Percentiles rank a stretch among this genome's conserved stretches.
Conservation (phyloP, 2,797 vertebrate species). For the Anabas testudineus region DNA sequence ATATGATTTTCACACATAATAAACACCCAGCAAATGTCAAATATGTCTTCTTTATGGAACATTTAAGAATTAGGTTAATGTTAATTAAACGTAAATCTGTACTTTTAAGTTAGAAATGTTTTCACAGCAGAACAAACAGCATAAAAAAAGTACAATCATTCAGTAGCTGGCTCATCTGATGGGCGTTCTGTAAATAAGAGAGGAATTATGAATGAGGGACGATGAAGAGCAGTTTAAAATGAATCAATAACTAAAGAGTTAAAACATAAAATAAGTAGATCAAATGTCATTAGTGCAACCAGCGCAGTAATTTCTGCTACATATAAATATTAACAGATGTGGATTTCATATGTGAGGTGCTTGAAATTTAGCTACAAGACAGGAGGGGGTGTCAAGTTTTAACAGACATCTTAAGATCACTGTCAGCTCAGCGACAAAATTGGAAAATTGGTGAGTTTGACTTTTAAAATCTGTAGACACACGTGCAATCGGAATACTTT, state of each 20-base stretch:
- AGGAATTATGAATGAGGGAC: constrained; percentile 48
- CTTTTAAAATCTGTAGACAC: constrained; percentile 9
- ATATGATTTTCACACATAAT: constrained; percentile 61
- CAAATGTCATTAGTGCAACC: constrained; percentile 18
- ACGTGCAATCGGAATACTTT: not conserved
- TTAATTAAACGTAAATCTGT: constrained; percentile 59
- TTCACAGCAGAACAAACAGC: constrained; percentile 68
- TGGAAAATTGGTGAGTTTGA: not conserved
- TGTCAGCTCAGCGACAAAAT: constrained; percentile 8
- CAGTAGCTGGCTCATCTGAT: constrained; percentile 56
- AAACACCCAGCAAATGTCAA: constrained; percentile 64
- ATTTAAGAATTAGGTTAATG: constrained; percentile 46
- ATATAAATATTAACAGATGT: not conserved
- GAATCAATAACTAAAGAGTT: constrained; percentile 35
- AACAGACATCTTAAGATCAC: constrained; percentile 2
- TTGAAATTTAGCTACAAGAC: not conserved
- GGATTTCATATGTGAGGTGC: constrained; percentile 11
- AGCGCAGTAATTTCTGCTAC: constrained; percentile 12
- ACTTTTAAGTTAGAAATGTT: constrained; percentile 75
- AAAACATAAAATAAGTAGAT: not conserved
- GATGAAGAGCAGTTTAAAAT: constrained; percentile 44
- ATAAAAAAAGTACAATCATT: constrained; percentile 80
- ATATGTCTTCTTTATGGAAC: constrained; percentile 52
- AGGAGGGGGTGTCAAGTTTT: not conserved
- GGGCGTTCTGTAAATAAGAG: constrained; percentile 43